Base-by-base conservation (phyloP, 2,888 invertebrate genomes). In the Epistrophe grossulariae region DNA sequence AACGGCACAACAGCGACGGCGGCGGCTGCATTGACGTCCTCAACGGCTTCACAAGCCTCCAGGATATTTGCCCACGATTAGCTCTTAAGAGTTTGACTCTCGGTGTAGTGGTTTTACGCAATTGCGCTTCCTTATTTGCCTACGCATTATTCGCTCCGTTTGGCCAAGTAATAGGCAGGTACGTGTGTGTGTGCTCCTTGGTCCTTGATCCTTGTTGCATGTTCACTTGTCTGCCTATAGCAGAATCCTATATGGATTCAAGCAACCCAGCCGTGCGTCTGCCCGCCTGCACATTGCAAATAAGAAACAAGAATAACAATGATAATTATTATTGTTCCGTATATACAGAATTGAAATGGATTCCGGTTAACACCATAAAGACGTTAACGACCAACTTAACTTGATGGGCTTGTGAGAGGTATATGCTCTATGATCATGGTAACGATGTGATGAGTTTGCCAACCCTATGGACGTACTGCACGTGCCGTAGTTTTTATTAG, bases 11-110 rank as follows among this genome's bases (percentile, higher is more conserved):
- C 3, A 24, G 24, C 24, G 24, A 3, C 24, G 24, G 24, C 24
- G 10, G 48, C 11, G 48, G 17, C n/a, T n/a, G n/a, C 17, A 9
- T 17, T 17, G 35, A 13, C 48, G 13, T 2, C 6, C 7, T 43
- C 71, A 17, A 24, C 43, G 31, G 28, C 71, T 55, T 72, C 57
- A 57, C 45, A 83, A 68, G 85, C 88, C 89, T 88, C 71, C 88
- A 88, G 89, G 89, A 88, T 89, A 88, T 89, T 89, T 89, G 89
- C 82, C 85, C 68, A 78, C 89, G 89, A 89, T 89, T 89, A 89
- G 88, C 89, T 85, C 88, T 88, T 88, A 82, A 84, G 85, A 79
- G 74, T 70, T 84, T 88, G 80, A 88, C 88, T 84, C 80, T 87
- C 74, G 60, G 76, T 83, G 66, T 83, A 68, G 83, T 79, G 87